phyloP scores from a whole-genome alignment of 2,113 vertebrate genomes.

The Phasianus colchicus region DNA sequence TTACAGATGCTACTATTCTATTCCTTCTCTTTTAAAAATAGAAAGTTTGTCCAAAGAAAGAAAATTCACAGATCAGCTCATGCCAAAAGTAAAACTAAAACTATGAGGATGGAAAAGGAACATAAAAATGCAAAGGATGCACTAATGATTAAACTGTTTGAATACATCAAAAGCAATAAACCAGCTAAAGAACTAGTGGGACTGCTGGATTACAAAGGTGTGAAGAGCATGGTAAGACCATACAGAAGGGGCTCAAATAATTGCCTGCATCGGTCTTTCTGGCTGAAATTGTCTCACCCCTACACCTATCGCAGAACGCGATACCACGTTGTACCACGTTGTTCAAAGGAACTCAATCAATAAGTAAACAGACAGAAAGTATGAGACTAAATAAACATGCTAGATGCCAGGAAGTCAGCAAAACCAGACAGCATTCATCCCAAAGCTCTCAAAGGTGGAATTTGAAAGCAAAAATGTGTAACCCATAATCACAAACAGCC shows the following conservation, averaged over 20 bases:
- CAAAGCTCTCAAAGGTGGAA: conserved; percentile 27
- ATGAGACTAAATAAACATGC: conserved; percentile 62
- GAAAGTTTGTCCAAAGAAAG: neutral
- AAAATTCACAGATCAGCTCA: neutral
- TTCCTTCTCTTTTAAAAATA: neutral
- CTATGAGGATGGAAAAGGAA: neutral
- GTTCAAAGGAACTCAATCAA: conserved; percentile 43
- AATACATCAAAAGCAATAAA: neutral
- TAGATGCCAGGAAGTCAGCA: conserved; percentile 44
- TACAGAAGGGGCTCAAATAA: neutral
- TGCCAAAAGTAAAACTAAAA: neutral
- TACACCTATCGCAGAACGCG: neutral
- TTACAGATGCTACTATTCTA: neutral
- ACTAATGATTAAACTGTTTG: neutral
- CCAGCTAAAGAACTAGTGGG: neutral
- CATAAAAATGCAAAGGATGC: neutral
- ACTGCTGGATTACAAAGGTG: neutral
- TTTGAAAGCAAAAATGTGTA: conserved; percentile 43
- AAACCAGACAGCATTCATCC: conserved; percentile 32
- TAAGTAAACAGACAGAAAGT: conserved; percentile 45
- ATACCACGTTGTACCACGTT: neutral
- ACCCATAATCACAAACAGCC: conserved; percentile 19
- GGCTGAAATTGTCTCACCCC: neutral
- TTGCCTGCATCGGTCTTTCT: neutral
- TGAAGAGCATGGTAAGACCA: neutral